A percentile compares a stretch with the other conserved stretches of the same genome.
phyloP scores from a whole-genome alignment of 2,888 invertebrate genomes.

The Schizotus pectinicornis region DNA sequence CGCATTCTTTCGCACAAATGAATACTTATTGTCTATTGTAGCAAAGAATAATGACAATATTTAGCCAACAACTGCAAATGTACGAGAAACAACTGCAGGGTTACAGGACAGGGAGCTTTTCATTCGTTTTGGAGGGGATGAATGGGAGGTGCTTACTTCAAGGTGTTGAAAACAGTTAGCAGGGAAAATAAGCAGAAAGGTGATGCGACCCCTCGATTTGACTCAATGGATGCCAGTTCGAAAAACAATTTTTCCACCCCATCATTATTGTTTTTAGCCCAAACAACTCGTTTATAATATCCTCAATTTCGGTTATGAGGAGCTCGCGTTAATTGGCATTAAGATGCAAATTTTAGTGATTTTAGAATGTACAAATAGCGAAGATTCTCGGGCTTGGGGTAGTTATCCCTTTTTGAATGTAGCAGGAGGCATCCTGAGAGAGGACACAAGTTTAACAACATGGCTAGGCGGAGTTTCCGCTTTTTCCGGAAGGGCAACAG shows the following conservation, averaged over 20 bases:
- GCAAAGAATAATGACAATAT: slow-evolving; percentile 38
- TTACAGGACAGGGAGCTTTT: slow-evolving; percentile 25
- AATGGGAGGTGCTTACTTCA: slow-evolving; percentile 40
- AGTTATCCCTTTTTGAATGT: slow-evolving; percentile 42
- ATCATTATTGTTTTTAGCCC: no score
- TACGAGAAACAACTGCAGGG: slow-evolving; percentile 30
- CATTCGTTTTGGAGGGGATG: slow-evolving; percentile 38
- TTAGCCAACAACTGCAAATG: slow-evolving; percentile 42
- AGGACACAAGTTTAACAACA: slow-evolving; percentile 55
- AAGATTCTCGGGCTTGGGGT: slow-evolving; percentile 44
- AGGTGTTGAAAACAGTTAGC: slow-evolving; percentile 6
- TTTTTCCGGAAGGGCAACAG: slow-evolving; percentile 51
- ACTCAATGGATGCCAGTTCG: no score
- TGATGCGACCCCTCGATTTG: no score
- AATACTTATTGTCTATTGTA: slow-evolving; percentile 32
- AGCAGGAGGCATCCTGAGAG: slow-evolving; percentile 28
- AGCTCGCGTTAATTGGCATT: slow-evolving; percentile 9
- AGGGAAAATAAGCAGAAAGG: no score
- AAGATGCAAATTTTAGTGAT: slow-evolving; percentile 46
- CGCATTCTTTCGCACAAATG: slow-evolving; percentile 33
- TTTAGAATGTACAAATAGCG: slow-evolving; percentile 41
- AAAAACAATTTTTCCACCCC: no score
- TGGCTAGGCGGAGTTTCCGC: slow-evolving; percentile 57
- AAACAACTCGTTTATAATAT: no score
- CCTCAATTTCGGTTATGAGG: not conserved